These are phyloP conservation scores for Phataginus tricuspis DNA, from an alignment of 2,797 vertebrate species.

Conservation along the genomic window DNA sequence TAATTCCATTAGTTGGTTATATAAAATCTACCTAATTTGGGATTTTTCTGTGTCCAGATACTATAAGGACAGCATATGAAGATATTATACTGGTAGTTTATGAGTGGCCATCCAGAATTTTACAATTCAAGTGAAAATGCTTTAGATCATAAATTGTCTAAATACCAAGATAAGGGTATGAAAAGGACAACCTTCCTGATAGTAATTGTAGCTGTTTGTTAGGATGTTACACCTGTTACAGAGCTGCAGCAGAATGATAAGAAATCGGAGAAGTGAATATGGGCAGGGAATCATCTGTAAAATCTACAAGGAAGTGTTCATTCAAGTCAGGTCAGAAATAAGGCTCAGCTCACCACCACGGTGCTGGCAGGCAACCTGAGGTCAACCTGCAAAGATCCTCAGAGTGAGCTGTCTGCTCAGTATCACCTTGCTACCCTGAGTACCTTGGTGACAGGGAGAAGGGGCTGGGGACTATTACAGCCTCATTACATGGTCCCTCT, in stretches of 20 bases:
- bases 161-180: background rate
- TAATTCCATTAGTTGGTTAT: background rate
- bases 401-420: background rate
- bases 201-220: background rate
- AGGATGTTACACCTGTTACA: background rate
- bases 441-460: background rate
- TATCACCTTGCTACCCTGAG: background rate
- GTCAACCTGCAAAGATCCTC: background rate
- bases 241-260: background rate
- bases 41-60: background rate
- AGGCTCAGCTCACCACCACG: background rate
- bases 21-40: conserved; percentile 29
- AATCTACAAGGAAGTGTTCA: background rate
- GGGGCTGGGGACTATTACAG: fast-evolving
- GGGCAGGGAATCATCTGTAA: background rate
- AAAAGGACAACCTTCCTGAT: background rate
- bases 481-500: background rate
- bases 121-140: background rate
- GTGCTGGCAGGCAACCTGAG: background rate
- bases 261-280: background rate
- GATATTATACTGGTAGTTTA: background rate
- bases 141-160: background rate
- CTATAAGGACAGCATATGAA: background rate
- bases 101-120: background rate
- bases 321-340: background rate